Evolutionary conservation across 30 jellyfish, hydroid and myxozoan genomes (phyloP), one percentile per base, ranked within the genome.

Genomic region (Pelagia noctiluca): DNA sequence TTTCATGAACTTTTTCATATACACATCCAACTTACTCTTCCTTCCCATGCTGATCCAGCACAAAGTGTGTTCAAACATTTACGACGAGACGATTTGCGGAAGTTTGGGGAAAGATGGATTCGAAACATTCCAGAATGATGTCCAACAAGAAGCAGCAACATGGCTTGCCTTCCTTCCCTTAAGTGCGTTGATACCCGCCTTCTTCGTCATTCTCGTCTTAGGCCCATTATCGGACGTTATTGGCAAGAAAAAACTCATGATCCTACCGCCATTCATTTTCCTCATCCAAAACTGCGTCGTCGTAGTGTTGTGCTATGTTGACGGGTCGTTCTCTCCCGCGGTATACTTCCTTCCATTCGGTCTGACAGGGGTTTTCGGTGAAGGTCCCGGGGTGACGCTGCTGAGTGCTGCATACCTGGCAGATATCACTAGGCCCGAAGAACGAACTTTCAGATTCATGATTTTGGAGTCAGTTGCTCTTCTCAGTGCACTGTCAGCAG

Each of bases 401-500:
- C 32, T 77, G 31, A 3, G 50, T 7, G 71, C 12, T n/a, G 76
- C 92, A 7, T 82, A 38, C 26, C 11, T 82, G 65, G 87, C 92
- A 22, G 49, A 33, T 30, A 50, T 49, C 13, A 69, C 88, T 3
- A 23, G 63, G 19, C 28, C 1, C 3, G 29, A 52, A 32, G 24
- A 85, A n/a, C 29, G 92, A 18, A 67, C 92, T 18, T 50, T 82
- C 36, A 24, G 92, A 25, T 29, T 82, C 35, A 8, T 61, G 13
- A 25, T 82, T 2, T 57, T 82, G 31, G 92, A 68, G 13, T 1
- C 60, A 0, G 12, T 68, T 13, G 13, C 61, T 19, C 61, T 48
- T 35, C 8, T 57, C 22, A 80, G 89, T 12, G 50, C 75, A 1
- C 24, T 77, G 42, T 12, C 32, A 0, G 79, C 78, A 0, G 80